Conservation (phyloP, 2,113 vertebrate genomes). For the Eulacestoma nigropectus region DNA sequence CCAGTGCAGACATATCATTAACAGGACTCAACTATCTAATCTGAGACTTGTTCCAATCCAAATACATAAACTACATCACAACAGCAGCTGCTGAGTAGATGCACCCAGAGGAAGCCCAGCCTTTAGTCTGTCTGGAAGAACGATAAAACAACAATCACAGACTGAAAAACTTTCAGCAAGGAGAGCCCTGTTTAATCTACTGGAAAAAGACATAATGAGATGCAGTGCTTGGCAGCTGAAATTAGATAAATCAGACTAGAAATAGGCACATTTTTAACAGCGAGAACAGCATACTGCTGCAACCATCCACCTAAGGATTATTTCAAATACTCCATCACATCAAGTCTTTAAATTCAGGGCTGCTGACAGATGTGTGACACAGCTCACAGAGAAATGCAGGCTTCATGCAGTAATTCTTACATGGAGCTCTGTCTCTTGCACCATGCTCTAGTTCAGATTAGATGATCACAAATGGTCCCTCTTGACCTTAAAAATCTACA, state of each 20-base stretch:
- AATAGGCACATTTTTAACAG: not conserved
- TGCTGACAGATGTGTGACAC: not conserved
- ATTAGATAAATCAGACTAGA: constrained; percentile 3
- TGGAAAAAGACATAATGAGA: constrained; percentile 25
- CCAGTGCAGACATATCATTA: not conserved
- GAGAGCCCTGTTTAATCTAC: not conserved
- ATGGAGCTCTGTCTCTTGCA: not conserved
- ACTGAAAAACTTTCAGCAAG: not conserved
- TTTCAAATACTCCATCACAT: not conserved
- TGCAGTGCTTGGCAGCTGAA: not conserved
- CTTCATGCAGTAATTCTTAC: not conserved
- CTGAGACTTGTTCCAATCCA: not conserved
- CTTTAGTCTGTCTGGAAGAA: not conserved
- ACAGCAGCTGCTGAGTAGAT: not conserved
- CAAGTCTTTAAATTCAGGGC: not conserved
- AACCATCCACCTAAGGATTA: not conserved
- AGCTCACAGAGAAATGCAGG: not conserved
- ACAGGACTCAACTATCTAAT: not conserved
- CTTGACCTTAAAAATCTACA: not conserved
- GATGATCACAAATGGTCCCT: not conserved
- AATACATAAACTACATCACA: not conserved
- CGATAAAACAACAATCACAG: not conserved
- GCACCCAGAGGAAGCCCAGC: not conserved
- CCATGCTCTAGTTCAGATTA: not conserved
- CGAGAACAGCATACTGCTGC: not conserved